These are phyloP conservation scores for Cisticola juncidis DNA, from an alignment of 2,113 vertebrate species.

Conservation along the genomic window DNA sequence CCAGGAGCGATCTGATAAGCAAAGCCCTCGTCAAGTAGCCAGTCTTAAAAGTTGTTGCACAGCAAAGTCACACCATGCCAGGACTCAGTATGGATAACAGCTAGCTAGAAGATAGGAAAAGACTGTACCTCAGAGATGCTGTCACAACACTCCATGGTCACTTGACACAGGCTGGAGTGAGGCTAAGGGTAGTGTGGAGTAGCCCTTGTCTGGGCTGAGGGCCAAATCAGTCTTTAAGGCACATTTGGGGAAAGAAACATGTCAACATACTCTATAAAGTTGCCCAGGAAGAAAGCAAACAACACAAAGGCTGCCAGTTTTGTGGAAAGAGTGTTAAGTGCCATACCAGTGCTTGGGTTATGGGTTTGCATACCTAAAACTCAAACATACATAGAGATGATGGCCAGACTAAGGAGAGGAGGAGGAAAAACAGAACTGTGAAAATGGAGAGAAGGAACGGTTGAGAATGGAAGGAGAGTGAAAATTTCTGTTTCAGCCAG, in stretches of 20 bases:
- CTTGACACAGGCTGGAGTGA: background rate
- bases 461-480: background rate
- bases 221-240: background rate
- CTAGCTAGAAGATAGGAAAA: background rate
- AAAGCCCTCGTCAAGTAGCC: background rate
- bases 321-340: background rate
- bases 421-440: background rate
- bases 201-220: background rate
- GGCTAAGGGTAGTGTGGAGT: background rate
- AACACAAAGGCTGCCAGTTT: background rate
- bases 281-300: background rate
- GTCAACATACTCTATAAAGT: background rate
- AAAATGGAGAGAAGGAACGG: background rate
- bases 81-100: background rate
- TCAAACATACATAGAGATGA: background rate
- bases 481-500: background rate
- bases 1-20: background rate
- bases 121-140: background rate
- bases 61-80: accelerated
- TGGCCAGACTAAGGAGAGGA: background rate
- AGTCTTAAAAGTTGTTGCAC: background rate
- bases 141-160: background rate
- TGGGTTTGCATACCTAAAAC: background rate
- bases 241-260: background rate
- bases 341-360: background rate